Percentiles rank a stretch among this genome's conserved stretches.
Conservation (phyloP, 2,888 invertebrate genomes). For the Azorinus chamasolen region DNA sequence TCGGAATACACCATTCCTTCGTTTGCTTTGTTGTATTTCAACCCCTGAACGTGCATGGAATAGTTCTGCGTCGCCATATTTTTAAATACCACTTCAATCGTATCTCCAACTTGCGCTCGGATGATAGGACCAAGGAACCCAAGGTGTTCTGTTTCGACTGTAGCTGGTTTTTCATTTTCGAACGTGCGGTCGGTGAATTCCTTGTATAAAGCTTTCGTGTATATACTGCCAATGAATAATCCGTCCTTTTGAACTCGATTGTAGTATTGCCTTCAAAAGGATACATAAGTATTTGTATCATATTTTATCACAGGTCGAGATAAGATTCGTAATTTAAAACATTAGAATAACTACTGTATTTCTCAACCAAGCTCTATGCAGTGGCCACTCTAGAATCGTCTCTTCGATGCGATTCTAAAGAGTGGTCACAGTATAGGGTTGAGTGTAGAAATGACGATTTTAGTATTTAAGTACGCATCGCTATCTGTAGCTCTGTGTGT, state of each 20-base stretch:
- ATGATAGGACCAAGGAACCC: slow-evolving; percentile 79
- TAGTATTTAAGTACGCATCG: too few relatives aligned
- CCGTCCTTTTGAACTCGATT: slow-evolving; percentile 63
- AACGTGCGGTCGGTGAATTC: slow-evolving; percentile 74
- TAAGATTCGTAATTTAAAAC: too few relatives aligned
- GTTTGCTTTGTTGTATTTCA: slow-evolving; percentile 59
- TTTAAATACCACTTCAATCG: slow-evolving; percentile 66
- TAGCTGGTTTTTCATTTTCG: slow-evolving; percentile 40
- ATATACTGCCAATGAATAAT: slow-evolving; percentile 66
- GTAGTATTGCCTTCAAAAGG: slow-evolving; percentile 62
- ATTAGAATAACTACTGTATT: too few relatives aligned
- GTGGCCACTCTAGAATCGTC: too few relatives aligned
- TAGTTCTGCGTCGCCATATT: slow-evolving; percentile 64
- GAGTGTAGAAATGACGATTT: too few relatives aligned
- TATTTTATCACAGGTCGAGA: too few relatives aligned
- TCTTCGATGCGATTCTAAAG: too few relatives aligned
- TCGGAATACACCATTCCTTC: slow-evolving; percentile 63
- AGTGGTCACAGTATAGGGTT: too few relatives aligned
- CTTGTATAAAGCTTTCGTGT: slow-evolving; percentile 72
- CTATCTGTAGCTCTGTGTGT: too few relatives aligned
- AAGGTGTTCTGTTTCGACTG: slow-evolving; percentile 50
- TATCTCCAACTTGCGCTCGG: slow-evolving; percentile 78
- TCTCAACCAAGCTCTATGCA: too few relatives aligned
- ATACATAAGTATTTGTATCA: too few relatives aligned
- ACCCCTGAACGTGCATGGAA: slow-evolving; percentile 65